Evolutionary conservation across 2,797 vertebrate genomes (phyloP), one percentile per base, ranked within the genome.

Genomic region (Ciconia nigra): DNA sequence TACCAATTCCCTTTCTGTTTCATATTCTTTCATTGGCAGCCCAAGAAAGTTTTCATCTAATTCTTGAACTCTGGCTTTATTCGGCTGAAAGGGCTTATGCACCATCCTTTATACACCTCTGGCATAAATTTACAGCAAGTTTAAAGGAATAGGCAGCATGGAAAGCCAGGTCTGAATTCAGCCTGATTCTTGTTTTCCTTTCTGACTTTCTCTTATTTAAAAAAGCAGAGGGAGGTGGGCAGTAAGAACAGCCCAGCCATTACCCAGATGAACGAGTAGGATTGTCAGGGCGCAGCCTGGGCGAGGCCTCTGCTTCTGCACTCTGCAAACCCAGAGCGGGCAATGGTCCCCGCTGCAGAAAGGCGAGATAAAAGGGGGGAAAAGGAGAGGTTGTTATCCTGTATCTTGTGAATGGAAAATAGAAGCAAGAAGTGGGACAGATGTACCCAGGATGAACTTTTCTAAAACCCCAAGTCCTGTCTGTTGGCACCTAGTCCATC

Each of bases 301-400:
- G 51, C 24, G 10, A 22, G 20, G 20, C 2, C 52, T 20, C 16
- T 4, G 37, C 15, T 8, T 42, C 51, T 31, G 24, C 18, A 6
- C 20, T 5, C 46, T 29, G 42, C 69, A 55, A 39, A 39, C 26
- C 21, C 71, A 9, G 33, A 5, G 17, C 4, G 2, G 51, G 44
- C 35, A 42, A 25, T 0, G 0, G 13, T 12, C 66, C 52, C 22
- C 0, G 0, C 39, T 1, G 1, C 28, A 5, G 59, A 44, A 20
- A 57, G 19, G 39, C 31, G 15, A 42, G n/a, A 13, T 0, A 26
- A 31, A 14, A 52, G 26, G 26, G 5, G 26, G 5, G n/a, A 55
- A 24, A 17, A 65, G 55, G 15, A 54, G 52, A 70, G 21, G 5
- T 15, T 4, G 0, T 17, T 13, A 7, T 16, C 3, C 25, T 49